Conservation (phyloP, 2,888 invertebrate genomes). For the Toxonevra muliebris region DNA sequence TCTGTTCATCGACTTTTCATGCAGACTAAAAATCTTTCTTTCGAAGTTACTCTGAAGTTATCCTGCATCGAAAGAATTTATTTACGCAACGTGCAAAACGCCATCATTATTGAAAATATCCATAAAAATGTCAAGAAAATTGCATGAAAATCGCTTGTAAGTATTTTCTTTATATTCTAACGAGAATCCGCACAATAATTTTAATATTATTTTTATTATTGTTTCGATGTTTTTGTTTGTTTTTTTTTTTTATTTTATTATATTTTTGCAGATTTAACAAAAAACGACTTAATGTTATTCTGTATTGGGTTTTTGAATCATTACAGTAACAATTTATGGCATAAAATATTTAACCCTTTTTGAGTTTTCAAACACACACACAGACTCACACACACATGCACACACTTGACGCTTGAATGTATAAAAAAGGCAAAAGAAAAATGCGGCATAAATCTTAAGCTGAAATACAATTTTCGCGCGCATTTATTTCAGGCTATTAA, state of each 20-base stretch:
- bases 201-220: too few relatives aligned
- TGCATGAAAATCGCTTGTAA: too few relatives aligned
- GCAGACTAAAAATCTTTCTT: too few relatives aligned
- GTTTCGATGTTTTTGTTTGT: background rate
- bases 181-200: too few relatives aligned
- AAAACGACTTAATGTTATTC: background rate
- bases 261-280: background rate
- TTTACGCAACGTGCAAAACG: too few relatives aligned
- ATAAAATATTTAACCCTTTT: slow-evolving; percentile 21
- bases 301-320: background rate
- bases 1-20: too few relatives aligned
- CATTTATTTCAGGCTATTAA: background rate
- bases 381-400: background rate
- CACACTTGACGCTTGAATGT: background rate
- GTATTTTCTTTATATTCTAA: too few relatives aligned
- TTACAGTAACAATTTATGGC: background rate
- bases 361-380: background rate
- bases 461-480: background rate
- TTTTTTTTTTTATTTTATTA: too few relatives aligned
- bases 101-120: too few relatives aligned
- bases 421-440: background rate
- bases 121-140: too few relatives aligned
- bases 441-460: background rate
- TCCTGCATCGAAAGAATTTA: too few relatives aligned
- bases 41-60: too few relatives aligned